Evolutionary conservation across 2,113 vertebrate species (phyloP).

Genomic region (Poeciliopsis retropinna): DNA sequence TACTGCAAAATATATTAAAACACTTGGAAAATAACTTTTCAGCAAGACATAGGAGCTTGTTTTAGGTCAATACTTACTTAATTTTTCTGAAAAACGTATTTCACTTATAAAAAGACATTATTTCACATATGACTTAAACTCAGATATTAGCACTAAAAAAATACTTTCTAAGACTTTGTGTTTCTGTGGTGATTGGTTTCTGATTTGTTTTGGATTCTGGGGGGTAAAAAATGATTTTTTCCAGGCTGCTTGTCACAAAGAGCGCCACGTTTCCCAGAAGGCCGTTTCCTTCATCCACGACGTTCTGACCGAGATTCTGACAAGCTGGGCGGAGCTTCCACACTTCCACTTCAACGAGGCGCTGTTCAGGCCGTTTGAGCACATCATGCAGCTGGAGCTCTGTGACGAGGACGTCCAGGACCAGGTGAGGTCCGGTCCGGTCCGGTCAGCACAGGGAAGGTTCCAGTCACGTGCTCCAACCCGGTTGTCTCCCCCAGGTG

Average conservation of each 20-base stretch:
- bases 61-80: too few species aligned
- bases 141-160: too few species aligned
- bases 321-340: slow-evolving; percentile 89
- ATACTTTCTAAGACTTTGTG: too few species aligned
- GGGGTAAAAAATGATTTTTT: not conserved
- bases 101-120: too few species aligned
- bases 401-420: slow-evolving; percentile 98
- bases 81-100: too few species aligned
- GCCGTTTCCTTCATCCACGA: slow-evolving; percentile 98
- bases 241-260: slow-evolving; percentile 95
- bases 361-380: slow-evolving; percentile 94
- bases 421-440: slow-evolving; percentile 80
- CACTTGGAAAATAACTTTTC: too few species aligned
- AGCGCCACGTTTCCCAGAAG: slow-evolving; percentile 95
- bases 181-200: too few species aligned
- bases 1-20: too few species aligned
- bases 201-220: too few species aligned
- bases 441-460: not conserved
- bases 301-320: slow-evolving; percentile 93
- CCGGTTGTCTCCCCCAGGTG: slow-evolving; percentile 80
- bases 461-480: not conserved
- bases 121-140: too few species aligned
- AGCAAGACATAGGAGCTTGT: too few species aligned
- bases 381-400: slow-evolving; percentile 96
- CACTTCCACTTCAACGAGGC: slow-evolving; percentile 97